Base-by-base conservation (phyloP, 30 jellyfish, hydroid and myxozoan genomes). In the Rhopilema esculentum region DNA sequence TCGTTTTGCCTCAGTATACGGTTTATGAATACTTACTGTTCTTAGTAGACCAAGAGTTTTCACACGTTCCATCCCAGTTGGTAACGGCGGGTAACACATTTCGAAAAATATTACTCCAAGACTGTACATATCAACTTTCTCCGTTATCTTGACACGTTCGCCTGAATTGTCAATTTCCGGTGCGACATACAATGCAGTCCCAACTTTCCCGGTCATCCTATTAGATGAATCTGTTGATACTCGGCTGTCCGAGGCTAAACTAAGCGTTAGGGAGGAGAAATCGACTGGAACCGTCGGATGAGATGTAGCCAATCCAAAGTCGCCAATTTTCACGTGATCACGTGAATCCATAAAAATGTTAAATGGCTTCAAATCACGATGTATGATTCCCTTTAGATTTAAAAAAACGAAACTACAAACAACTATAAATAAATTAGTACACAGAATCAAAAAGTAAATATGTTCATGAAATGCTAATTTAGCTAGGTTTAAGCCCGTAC, bases 341-440 rank as follows among this genome's bases (percentile, higher is more conserved):
- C 87, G 79, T 53, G 97, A 85, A 75, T 87, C 97, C 93, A 95
- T 79, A 81, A 95, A 95, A 0, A 95, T 95, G 82, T 95, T 95
- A 51, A 81, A 84, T 24, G 99, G 99, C 51, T 95, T 95, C 72
- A 95, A 72, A 50, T 95, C 99, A n/a, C 99, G 95, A 67, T 95
- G 99, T 28, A 95, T 95, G 40, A 95, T 89, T 26, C 98, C 98
- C 97, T 93, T 69, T n/a, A n/a, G n/a, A n/a, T n/a, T n/a, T n/a
- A n/a, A n/a, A n/a, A n/a, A n/a, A n/a, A n/a, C n/a, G n/a, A n/a
- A n/a, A n/a, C n/a, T n/a, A n/a, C n/a, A n/a, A n/a, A n/a, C n/a
- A n/a, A n/a, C n/a, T n/a, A n/a, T n/a, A n/a, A n/a, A n/a, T n/a
- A n/a, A n/a, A n/a, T n/a, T n/a, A n/a, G n/a, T n/a, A n/a, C n/a